phyloP scores from a whole-genome alignment of 2,113 vertebrate genomes.

The Sitta europaea region DNA sequence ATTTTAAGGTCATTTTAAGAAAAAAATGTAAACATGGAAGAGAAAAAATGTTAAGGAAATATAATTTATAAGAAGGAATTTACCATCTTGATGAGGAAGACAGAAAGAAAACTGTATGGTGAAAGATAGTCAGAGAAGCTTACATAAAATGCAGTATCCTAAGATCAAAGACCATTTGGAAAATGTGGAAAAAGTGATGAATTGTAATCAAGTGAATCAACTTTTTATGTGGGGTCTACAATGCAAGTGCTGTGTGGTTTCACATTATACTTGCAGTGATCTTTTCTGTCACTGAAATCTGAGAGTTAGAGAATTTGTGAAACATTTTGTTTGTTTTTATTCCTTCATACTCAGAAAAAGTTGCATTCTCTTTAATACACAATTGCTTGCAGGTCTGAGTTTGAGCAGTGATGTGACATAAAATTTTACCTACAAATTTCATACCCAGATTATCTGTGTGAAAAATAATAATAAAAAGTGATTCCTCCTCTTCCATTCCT shows the following conservation, averaged over 20 bases:
- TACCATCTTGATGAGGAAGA: background rate
- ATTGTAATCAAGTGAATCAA: background rate
- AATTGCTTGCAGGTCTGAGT: background rate
- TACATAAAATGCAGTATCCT: background rate
- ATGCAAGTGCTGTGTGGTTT: background rate
- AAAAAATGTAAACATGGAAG: background rate
- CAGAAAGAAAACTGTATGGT: background rate
- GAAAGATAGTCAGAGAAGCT: background rate
- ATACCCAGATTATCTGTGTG: background rate
- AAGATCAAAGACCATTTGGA: background rate
- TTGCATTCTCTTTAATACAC: background rate
- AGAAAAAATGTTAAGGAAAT: background rate
- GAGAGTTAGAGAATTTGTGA: background rate
- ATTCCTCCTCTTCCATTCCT: too few species aligned
- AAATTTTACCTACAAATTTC: background rate
- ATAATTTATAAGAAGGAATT: background rate
- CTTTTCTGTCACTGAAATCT: background rate
- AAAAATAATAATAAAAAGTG: too few species aligned
- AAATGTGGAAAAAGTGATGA: background rate
- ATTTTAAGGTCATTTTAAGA: background rate
- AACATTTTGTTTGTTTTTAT: background rate
- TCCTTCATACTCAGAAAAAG: background rate
- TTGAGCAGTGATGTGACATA: background rate
- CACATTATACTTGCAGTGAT: background rate
- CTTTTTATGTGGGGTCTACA: background rate